Evolutionary conservation across 2,113 vertebrate genomes (phyloP).

Genomic region (Camelus dromedarius): DNA sequence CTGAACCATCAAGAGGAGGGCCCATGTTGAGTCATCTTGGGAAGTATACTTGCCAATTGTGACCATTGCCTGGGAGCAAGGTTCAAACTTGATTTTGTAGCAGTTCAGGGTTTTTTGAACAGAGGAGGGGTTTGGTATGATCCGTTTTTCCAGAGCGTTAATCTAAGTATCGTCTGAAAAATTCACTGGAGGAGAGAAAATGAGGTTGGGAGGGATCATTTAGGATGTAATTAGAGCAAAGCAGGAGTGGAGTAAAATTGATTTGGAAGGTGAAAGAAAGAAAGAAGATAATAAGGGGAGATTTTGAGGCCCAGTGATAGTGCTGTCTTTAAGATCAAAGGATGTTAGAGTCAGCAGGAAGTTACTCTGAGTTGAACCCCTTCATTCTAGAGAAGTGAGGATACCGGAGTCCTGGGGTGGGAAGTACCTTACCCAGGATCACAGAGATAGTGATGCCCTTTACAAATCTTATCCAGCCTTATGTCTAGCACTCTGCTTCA

Average conservation of each 20-base stretch:
- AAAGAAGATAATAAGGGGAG: neutral
- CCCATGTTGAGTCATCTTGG: neutral
- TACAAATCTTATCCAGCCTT: neutral
- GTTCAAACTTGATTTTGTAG: slow-evolving; percentile 27
- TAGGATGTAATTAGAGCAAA: neutral
- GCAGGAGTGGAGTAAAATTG: neutral
- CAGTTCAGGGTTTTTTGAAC: neutral
- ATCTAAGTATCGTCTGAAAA: neutral
- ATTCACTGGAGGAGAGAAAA: neutral
- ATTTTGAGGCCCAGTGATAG: neutral
- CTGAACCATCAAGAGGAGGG: neutral
- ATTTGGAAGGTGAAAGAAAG: neutral
- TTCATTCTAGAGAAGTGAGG: slow-evolving; percentile 16
- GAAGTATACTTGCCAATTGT: neutral
- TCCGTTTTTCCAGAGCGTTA: neutral
- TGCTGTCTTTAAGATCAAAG: neutral
- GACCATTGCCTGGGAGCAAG: neutral
- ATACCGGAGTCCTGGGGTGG: neutral
- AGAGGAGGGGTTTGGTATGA: neutral
- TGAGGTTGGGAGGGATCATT: neutral
- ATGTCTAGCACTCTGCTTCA: neutral
- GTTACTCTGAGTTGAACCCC: neutral
- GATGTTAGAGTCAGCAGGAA: neutral
- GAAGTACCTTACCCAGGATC: neutral
- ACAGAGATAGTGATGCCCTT: neutral